A percentile compares a stretch with the other conserved stretches of the same genome.
Evolutionary conservation across 2,888 invertebrate genomes (phyloP).

Genomic region (Drosophila meridionalis): DNA sequence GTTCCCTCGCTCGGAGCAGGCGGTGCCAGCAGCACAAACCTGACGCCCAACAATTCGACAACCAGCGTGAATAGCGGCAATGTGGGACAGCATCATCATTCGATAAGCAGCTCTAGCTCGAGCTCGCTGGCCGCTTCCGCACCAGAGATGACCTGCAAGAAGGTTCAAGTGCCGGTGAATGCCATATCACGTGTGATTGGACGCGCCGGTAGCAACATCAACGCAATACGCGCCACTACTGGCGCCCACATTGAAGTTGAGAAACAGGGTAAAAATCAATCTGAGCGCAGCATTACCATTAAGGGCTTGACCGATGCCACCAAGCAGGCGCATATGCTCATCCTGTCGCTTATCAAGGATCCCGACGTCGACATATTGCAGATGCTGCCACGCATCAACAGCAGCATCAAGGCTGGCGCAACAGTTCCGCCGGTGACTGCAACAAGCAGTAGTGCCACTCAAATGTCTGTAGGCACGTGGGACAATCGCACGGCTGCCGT

Average conservation of each 20-base stretch:
- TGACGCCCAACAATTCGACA: conserved; percentile 47
- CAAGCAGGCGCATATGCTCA: conserved; percentile 95
- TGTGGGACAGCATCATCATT: conserved; percentile 76
- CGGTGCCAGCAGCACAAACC: conserved; percentile 27
- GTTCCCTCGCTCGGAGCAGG: conserved; percentile 9
- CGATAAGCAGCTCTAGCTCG: conserved; percentile 50
- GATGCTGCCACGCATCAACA: conserved; percentile 89
- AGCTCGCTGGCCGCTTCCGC: conserved; percentile 61
- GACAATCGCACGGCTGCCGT: conserved; percentile 82
- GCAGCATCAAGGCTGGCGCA: conserved; percentile 79
- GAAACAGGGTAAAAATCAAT: conserved; percentile 97
- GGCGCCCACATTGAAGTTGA: conserved; percentile 99
- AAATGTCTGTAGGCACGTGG: conserved; percentile 83
- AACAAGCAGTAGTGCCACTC: conserved; percentile 21
- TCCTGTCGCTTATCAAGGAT: conserved; percentile 96
- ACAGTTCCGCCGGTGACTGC: conserved; percentile 15
- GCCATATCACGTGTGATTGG: conserved; percentile 99
- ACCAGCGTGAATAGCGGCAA: conserved; percentile 45
- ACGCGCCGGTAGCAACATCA: conserved; percentile 98
- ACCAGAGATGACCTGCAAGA: conserved; percentile 89
- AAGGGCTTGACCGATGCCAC: conserved; percentile 97
- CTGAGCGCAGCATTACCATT: conserved; percentile 97
- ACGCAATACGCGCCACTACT: conserved; percentile 97
- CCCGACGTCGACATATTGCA: conserved; percentile 96
- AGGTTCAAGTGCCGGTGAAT: conserved; percentile 96